Base-by-base conservation (phyloP, 2,888 invertebrate species). In the Drosophila pullipes region DNA sequence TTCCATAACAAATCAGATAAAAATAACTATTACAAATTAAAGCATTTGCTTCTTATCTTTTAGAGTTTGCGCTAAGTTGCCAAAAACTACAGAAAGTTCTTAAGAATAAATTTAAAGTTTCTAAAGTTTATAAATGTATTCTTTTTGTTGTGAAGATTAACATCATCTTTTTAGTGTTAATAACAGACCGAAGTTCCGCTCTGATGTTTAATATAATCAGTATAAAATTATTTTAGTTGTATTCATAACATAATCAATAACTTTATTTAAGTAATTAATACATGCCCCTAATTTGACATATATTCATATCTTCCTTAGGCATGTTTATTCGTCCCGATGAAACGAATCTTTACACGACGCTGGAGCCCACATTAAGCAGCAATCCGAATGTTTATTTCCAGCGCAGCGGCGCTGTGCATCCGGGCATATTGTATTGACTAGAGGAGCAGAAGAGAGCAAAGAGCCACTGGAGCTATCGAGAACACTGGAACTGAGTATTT, bases 311-410 rank as follows among this genome's bases (percentile, higher is more conserved):
- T 22, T 93, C 31, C 13, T 87, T 94, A 95, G 96, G 97, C 93
- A 95, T 97, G 94, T 96, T 96, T 94, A 94, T 97, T 93, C 95
- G 96, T 91, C 96, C 96, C 85, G 97, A 97, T 92, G 97, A 97
- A 93, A 96, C 96, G 90, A 97, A 96, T 94, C 95, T 97, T 91
- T 97, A 97, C 94, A 97, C 97, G 91, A 97, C 97, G 84, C 94
- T 96, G 92, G 97, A 97, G 94, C 97, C 97, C 87, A 97, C 97
- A 86, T 94, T 97, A 93, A 97, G 97, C 94, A 97, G 96, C 94
- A 97, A 97, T 94, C 97, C 97, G 83, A 97, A 97, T 94, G 97
- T 97, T 81, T 97, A 96, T 94, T 97, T 97, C 94, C 97, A 97
- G 94, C 95, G 97, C 91, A 95, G 96, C 88, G 96, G 96, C 74